phyloP scores from a whole-genome alignment of 2,888 invertebrate genomes.

The Chesias legatella region DNA sequence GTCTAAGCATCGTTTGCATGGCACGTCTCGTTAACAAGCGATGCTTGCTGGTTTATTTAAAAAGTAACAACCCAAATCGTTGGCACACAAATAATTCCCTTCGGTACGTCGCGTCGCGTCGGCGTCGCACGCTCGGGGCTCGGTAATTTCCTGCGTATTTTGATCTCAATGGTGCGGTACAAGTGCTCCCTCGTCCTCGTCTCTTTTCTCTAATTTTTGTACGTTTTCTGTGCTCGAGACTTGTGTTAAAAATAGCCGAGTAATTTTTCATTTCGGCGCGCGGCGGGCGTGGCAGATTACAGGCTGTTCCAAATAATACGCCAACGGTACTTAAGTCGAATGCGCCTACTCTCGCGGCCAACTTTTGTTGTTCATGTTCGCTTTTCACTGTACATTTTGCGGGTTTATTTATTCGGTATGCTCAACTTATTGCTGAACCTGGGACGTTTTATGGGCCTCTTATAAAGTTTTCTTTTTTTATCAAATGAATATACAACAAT shows the following conservation, averaged over 20 bases:
- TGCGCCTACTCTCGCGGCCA: constrained; percentile 56
- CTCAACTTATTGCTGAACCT: constrained; percentile 52
- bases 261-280: constrained; percentile 78
- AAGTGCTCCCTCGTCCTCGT: constrained; percentile 75
- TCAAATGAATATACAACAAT: constrained; percentile 53
- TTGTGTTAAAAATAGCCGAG: constrained; percentile 77
- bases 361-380: constrained; percentile 62
- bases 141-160: constrained; percentile 78
- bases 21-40: constrained; percentile 61
- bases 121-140: constrained; percentile 58
- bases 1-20: constrained; percentile 47
- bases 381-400: constrained; percentile 60
- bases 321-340: constrained; percentile 69
- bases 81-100: constrained; percentile 73
- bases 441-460: constrained; percentile 55
- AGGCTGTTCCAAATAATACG: constrained; percentile 74
- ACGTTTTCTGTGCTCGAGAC: constrained; percentile 74
- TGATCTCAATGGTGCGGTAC: constrained; percentile 79
- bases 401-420: constrained; percentile 50
- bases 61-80: constrained; percentile 71
- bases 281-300: constrained; percentile 77
- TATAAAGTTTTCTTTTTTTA: constrained; percentile 55
- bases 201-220: constrained; percentile 78
- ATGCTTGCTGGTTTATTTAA: constrained; percentile 71
- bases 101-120: constrained; percentile 46